Conservation (phyloP, 2,888 invertebrate genomes). For the Meganola albula region DNA sequence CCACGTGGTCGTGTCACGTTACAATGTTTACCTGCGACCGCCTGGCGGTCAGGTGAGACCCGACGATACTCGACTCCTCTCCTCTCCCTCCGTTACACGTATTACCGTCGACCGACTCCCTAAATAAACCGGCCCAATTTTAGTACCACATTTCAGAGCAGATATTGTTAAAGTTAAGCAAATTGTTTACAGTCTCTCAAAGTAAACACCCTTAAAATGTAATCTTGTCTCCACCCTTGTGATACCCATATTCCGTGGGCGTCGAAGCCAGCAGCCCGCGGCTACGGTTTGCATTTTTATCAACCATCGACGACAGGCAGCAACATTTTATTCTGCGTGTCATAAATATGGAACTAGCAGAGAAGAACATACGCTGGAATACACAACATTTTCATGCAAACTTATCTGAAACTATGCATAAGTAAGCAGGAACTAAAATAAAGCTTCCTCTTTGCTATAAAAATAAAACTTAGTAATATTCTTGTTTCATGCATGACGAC, state of each 20-base stretch:
- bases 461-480: slow-evolving; percentile 43
- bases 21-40: slow-evolving; percentile 73
- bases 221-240: slow-evolving; percentile 44
- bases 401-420: slow-evolving; percentile 74
- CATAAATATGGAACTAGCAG: slow-evolving; percentile 71
- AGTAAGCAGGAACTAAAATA: slow-evolving; percentile 57
- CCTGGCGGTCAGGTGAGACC: slow-evolving; percentile 67
- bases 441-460: slow-evolving; percentile 40
- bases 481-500: slow-evolving; percentile 24
- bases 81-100: slow-evolving; percentile 34
- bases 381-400: slow-evolving; percentile 65
- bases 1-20: slow-evolving; percentile 71
- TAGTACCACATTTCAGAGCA: slow-evolving; percentile 23
- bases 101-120: slow-evolving; percentile 28
- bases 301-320: slow-evolving; percentile 63
- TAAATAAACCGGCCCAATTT: slow-evolving; percentile 25
- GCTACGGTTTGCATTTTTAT: slow-evolving; percentile 75
- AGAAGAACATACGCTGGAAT: slow-evolving; percentile 56
- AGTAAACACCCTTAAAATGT: slow-evolving; percentile 42
- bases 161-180: slow-evolving; percentile 29
- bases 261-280: slow-evolving; percentile 52
- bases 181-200: slow-evolving; percentile 36
- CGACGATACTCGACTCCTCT: slow-evolving; percentile 35
- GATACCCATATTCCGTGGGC: slow-evolving; percentile 59
- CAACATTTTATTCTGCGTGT: slow-evolving; percentile 72